Evolutionary conservation across 2,797 vertebrate genomes (phyloP).

Genomic region (Hozukius guyotensis): DNA sequence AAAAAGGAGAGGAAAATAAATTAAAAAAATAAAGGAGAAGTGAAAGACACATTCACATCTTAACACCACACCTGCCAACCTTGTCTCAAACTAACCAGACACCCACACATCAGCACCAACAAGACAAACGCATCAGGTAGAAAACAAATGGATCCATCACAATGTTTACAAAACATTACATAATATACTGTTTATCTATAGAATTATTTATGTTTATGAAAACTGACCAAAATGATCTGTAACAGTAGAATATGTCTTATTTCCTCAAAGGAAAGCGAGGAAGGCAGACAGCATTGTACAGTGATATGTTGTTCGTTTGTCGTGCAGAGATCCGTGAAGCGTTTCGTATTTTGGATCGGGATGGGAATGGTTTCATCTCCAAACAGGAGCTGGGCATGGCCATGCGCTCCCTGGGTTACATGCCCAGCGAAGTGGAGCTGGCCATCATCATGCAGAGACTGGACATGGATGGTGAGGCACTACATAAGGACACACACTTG

Average conservation of each 20-base stretch:
- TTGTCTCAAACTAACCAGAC: background rate
- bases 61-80: background rate
- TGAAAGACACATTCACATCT: background rate
- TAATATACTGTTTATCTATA: background rate
- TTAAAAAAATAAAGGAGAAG: background rate
- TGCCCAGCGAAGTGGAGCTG: conserved; percentile 95
- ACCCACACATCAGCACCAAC: background rate
- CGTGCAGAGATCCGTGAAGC: conserved; percentile 92
- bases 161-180: background rate
- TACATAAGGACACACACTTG: conserved; percentile 53
- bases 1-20: background rate
- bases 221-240: background rate
- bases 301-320: conserved; percentile 34
- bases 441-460: conserved; percentile 96
- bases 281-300: background rate
- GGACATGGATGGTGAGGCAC: conserved; percentile 93
- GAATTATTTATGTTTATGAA: background rate
- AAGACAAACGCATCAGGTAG: background rate
- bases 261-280: background rate
- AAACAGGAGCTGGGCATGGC: conserved; percentile 97
- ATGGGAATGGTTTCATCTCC: conserved; percentile 95
- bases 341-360: conserved; percentile 91
- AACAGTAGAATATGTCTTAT: background rate
- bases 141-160: background rate
- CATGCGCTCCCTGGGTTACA: conserved; percentile 95